A percentile compares a stretch with the other conserved stretches of the same genome.
phyloP scores from a whole-genome alignment of 2,797 vertebrate genomes.

The Astyanax mexicanus region DNA sequence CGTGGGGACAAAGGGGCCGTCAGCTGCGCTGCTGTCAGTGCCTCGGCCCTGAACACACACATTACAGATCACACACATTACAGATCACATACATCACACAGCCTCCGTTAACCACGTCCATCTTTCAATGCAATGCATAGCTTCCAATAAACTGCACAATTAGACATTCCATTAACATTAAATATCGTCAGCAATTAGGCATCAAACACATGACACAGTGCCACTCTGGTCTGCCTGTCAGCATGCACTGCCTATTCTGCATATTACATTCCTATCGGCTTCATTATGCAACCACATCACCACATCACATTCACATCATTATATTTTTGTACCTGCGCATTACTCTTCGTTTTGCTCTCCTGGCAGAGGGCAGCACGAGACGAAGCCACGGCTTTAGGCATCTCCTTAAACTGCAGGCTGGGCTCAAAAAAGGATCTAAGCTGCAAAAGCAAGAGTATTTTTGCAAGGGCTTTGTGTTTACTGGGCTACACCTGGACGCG shows the following conservation, averaged over 20 bases:
- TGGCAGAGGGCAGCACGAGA: slow-evolving; percentile 56
- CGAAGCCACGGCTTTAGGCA: slow-evolving; percentile 49
- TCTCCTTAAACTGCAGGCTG: slow-evolving; percentile 38
- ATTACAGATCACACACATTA: slow-evolving; percentile 19
- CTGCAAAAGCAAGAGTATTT: neutral
- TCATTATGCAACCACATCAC: neutral
- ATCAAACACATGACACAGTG: neutral
- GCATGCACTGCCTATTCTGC: neutral
- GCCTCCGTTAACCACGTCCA: neutral
- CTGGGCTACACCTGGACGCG: slow-evolving; percentile 46
- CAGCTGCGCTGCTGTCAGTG: slow-evolving; percentile 77
- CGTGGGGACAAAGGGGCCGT: slow-evolving; percentile 87
- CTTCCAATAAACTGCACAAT: neutral
- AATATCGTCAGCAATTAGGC: neutral
- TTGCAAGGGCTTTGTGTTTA: slow-evolving; percentile 25
- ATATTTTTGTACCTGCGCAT: slow-evolving; percentile 83
- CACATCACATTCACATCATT: slow-evolving; percentile 47
- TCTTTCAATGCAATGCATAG: neutral
- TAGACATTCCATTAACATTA: neutral
- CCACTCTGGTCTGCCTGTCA: neutral
- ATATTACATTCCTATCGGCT: neutral
- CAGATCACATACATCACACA: neutral
- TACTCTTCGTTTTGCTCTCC: slow-evolving; percentile 82
- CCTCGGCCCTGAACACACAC: slow-evolving; percentile 77
- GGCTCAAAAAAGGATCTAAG: slow-evolving; percentile 2